Percentiles rank a stretch among this genome's conserved stretches.
Evolutionary conservation across 2,797 vertebrate species (phyloP).

Genomic region (Podarcis siculus): DNA sequence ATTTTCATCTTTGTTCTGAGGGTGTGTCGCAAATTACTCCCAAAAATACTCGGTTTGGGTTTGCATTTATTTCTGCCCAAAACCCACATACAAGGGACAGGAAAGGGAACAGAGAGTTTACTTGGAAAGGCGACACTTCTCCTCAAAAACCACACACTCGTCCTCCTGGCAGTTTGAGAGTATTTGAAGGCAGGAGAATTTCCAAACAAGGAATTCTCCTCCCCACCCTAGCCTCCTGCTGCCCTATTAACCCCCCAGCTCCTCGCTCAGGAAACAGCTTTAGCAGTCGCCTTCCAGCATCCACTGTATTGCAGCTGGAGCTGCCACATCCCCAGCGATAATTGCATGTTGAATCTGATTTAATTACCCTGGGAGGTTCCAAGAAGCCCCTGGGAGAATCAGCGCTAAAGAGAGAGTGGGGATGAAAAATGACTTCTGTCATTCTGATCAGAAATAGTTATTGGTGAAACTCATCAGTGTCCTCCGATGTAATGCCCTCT

Average conservation of each 20-base stretch:
- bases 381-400: not conserved
- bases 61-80: constrained; percentile 23
- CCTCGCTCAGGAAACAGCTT: not conserved
- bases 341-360: not conserved
- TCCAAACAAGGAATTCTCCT: not conserved
- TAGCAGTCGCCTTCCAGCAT: not conserved
- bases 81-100: not conserved
- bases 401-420: not conserved
- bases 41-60: constrained; percentile 5
- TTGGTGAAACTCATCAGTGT: not conserved
- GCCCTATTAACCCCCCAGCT: not conserved
- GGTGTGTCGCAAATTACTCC: constrained; percentile 16
- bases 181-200: not conserved
- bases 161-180: not conserved
- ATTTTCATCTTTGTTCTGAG: constrained; percentile 27
- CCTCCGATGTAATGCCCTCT: not conserved
- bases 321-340: not conserved
- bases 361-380: not conserved
- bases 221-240: too few relatives aligned
- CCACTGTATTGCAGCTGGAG: not conserved
- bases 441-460: not conserved
- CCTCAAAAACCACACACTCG: not conserved
- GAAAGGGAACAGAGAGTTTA: constrained; percentile 5
- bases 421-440: not conserved
- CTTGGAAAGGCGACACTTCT: constrained; percentile 12